Base-by-base conservation (phyloP, 2,888 invertebrate genomes). In the Sphaerophoria taeniata region DNA sequence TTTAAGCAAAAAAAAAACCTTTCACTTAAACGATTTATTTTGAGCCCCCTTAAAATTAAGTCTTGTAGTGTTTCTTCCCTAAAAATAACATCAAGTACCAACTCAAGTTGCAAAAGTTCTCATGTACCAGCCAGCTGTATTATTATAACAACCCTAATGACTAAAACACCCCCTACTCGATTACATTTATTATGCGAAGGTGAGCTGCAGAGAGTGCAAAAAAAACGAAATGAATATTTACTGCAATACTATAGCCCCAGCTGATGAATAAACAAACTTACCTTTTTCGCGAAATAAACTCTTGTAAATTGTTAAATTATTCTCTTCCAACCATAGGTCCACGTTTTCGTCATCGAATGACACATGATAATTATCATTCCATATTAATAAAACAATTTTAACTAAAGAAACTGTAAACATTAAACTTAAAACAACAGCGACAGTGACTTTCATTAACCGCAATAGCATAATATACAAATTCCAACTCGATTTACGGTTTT, bases 281-380 rank as follows among this genome's bases (percentile, higher is more conserved):
- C 97, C 96, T 92, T 95, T 94, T 89, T 95, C 94, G 88, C 93
- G 93, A 91, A 96, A 96, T 39, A 96, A 91, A 87, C 95, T 93
- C 89, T 95, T 95, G 90, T 95, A 95, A 87, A 95, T 94, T 43
- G 94, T 93, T 84, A 96, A 93, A 87, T 95, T 94, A 90, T 95
- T 96, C 90, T 96, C 95, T 77, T 95, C 94, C 87, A 96, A 92
- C 96, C 96, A 97, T 90, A 94, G 93, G 89, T 96, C 95, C 75
- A 96, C 95, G 91, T 95, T 94, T 60, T 94, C 94, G 89, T 94
- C 94, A 89, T 94, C 88, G n/a, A 77, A 67, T 45, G 70, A 31
- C 7, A 58, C 82, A 43, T 90, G 89, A 88, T 91, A 90, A 51
- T 24, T 24, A 24, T 91, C 91, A 86, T 91, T 89, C 92, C 93